Evolutionary conservation across 2,797 vertebrate species (phyloP), one percentile per base, ranked within the genome.

Genomic region (Cyclopterus lumpus): DNA sequence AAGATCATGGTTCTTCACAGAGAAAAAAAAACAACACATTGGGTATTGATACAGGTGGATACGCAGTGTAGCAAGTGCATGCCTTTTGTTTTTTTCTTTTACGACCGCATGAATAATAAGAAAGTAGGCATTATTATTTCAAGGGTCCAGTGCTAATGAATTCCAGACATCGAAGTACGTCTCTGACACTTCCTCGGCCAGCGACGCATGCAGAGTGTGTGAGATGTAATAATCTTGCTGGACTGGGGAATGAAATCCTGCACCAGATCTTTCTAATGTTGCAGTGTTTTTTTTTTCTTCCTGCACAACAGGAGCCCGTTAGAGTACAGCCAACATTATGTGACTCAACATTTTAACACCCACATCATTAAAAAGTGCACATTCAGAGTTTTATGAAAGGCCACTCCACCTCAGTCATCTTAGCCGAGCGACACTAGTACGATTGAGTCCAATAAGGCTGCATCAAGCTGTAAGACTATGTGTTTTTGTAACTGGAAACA

Each of bases 41-140:
- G 58, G 57, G 28, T 89, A 85, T 90, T 91, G 88, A 90, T 85
- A 77, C 88, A 92, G 81, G 86, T 91, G 88, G 58, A 68, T 51
- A 51, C 9, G 1, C 63, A 68, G 63, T 34, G 48, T n/a, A 48
- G 63, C 64, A 74, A 55, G 24, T 16, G 60, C 26, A 58, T 2
- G 36, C 22, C 2, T 46, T 64, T 42, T 67, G 20, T 77, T 83
- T 69, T 83, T 69, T 83, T 24, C 22, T 54, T 72, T 72, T 58
- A 12, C 49, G 36, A 2, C 66, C 57, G 22, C 57, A 71, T 72
- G 55, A 76, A 71, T 73, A 72, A 68, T 57, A 78, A 75, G 8
- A 86, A 72, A 71, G 73, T 51, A 59, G 48, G 20, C 55, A 49
- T 67, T 76, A 53, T 76, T 85, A 80, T 80, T 80, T 73, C 40